A percentile compares a stretch with the other conserved stretches of the same genome.
phyloP scores from a whole-genome alignment of 2,888 invertebrate genomes.

The Byasa hedistus region DNA sequence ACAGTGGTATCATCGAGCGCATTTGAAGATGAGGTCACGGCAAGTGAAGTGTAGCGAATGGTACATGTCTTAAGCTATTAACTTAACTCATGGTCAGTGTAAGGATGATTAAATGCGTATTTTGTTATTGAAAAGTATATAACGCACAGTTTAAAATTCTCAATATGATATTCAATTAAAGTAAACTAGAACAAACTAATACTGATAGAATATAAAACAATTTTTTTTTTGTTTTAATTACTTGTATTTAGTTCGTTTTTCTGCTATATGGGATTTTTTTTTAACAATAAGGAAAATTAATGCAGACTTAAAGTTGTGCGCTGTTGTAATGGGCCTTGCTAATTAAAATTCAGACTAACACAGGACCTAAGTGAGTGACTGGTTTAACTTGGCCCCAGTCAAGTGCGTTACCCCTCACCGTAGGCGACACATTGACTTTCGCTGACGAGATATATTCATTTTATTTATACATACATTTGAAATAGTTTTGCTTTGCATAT shows the following conservation, averaged over 20 bases:
- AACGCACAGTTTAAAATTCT: too few relatives aligned
- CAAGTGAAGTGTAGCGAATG: not conserved
- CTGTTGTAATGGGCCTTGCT: not conserved
- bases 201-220: too few relatives aligned
- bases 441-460: not conserved
- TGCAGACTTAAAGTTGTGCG: not conserved
- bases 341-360: not conserved
- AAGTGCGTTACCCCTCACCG: not conserved
- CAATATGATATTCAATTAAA: too few relatives aligned
- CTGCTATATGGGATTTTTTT: too few relatives aligned
- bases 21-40: not conserved
- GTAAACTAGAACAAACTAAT: too few relatives aligned
- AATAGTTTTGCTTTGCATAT: constrained; percentile 4
- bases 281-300: too few relatives aligned
- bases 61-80: not conserved
- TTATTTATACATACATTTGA: constrained; percentile 1
- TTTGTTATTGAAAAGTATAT: too few relatives aligned
- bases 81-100: too few relatives aligned
- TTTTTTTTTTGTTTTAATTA: too few relatives aligned
- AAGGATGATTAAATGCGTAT: too few relatives aligned
- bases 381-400: constrained; percentile 22
- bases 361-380: constrained; percentile 4
- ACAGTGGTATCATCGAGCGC: not conserved
- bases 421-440: constrained; percentile 1
- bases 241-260: too few relatives aligned